These are phyloP conservation scores for Muscicapa striata DNA, from an alignment of 2,797 vertebrate genomes.

Conservation along the genomic window DNA sequence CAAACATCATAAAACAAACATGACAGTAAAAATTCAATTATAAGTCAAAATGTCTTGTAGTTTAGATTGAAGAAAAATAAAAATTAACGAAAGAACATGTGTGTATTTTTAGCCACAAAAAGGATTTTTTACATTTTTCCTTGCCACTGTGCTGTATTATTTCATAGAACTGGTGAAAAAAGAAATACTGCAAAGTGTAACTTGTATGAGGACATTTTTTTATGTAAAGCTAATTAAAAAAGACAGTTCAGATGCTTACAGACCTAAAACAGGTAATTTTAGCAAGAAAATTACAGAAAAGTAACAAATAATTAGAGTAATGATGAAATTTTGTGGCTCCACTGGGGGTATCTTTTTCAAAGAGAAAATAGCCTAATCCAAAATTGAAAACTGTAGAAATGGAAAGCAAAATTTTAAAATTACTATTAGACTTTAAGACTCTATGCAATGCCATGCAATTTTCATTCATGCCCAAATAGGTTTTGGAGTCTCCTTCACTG, in stretches of 20 bases:
- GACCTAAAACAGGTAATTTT: background rate
- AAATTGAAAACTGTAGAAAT: background rate
- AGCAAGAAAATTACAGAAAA: background rate
- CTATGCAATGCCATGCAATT: background rate
- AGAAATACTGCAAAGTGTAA: background rate
- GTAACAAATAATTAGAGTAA: background rate
- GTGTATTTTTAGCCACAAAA: background rate
- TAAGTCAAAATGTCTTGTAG: background rate
- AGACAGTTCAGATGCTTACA: background rate
- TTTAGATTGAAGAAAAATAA: slow-evolving; percentile 4
- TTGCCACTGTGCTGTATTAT: background rate
- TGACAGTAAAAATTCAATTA: slow-evolving; percentile 32
- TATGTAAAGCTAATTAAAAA: background rate
- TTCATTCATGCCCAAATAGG: background rate
- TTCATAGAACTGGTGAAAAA: background rate
- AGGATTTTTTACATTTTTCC: background rate
- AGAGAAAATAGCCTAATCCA: background rate
- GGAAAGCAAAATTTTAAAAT: background rate
- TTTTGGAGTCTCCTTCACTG: background rate
- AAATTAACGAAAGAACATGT: background rate
- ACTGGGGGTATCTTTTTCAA: background rate
- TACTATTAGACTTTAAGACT: background rate
- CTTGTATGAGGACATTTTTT: background rate
- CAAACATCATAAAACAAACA: slow-evolving; percentile 26
- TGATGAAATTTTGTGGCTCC: background rate